phyloP scores from a whole-genome alignment of 2,888 invertebrate species.

The Watsonalla binaria region DNA sequence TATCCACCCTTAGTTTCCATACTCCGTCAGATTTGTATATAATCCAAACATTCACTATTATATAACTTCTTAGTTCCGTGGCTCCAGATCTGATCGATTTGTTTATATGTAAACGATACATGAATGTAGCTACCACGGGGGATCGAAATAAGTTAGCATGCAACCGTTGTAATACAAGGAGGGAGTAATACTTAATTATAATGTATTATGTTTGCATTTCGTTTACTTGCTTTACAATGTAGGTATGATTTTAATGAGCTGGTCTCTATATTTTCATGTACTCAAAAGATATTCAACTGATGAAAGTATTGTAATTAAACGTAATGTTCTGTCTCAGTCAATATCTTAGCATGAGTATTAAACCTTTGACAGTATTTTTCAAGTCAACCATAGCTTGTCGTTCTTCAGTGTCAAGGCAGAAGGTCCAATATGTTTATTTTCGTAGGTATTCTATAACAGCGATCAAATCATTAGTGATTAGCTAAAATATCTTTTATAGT shows the following conservation, averaged over 20 bases:
- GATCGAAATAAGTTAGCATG: conserved; percentile 16
- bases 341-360: conserved; percentile 45
- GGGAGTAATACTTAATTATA: conserved; percentile 45
- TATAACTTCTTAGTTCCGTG: conserved; percentile 10
- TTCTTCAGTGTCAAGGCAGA: conserved; percentile 36
- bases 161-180: conserved; percentile 17
- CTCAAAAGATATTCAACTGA: conserved; percentile 65
- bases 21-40: conserved; percentile 26
- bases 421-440: conserved; percentile 49
- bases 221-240: conserved; percentile 47
- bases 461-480: too few species aligned
- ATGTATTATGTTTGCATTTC: conserved; percentile 69
- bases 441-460: conserved; percentile 53
- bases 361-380: conserved; percentile 26
- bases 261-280: conserved; percentile 71
- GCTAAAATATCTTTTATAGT: background rate
- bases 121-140: background rate
- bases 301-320: conserved; percentile 46
- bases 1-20: conserved; percentile 26
- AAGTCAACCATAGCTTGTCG: conserved; percentile 26
- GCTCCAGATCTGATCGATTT: conserved; percentile 27
- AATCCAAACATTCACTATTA: conserved; percentile 15
- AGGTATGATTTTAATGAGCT: conserved; percentile 62
- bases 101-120: conserved; percentile 3
- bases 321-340: conserved; percentile 34